phyloP scores from a whole-genome alignment of 2,113 vertebrate species.

The Progne subis region DNA sequence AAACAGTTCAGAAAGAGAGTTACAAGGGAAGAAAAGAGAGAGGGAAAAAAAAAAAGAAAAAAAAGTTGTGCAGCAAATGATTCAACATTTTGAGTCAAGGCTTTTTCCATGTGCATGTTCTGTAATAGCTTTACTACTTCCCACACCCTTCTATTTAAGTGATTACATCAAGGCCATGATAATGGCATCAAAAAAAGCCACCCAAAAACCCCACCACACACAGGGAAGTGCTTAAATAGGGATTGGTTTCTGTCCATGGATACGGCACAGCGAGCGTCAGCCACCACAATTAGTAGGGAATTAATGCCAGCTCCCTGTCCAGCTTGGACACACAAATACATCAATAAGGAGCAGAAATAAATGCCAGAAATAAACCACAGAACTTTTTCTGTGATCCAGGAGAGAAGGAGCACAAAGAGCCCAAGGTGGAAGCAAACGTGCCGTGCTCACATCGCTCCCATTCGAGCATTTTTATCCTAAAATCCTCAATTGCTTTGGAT shows the following conservation, averaged over 20 bases:
- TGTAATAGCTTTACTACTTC: constrained; percentile 66
- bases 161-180: constrained; percentile 65
- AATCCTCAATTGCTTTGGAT: background rate
- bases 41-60: background rate
- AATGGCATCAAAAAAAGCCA: constrained; percentile 58
- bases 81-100: constrained; percentile 66
- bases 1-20: background rate
- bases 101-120: constrained; percentile 58
- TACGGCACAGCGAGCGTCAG: background rate
- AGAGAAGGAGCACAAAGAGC: background rate
- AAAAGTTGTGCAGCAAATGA: constrained; percentile 7
- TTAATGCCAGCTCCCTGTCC: background rate
- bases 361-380: background rate
- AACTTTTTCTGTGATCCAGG: background rate
- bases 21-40: background rate
- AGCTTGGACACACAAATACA: background rate
- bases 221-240: background rate
- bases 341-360: background rate
- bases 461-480: background rate
- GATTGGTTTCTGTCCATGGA: background rate
- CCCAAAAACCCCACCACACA: constrained; percentile 13
- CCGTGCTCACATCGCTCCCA: background rate
- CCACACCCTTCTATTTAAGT: constrained; percentile 67
- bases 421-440: background rate
- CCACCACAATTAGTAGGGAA: background rate